Evolutionary conservation across 2,888 invertebrate species (phyloP).

Genomic region (Drosophila demipolita): DNA sequence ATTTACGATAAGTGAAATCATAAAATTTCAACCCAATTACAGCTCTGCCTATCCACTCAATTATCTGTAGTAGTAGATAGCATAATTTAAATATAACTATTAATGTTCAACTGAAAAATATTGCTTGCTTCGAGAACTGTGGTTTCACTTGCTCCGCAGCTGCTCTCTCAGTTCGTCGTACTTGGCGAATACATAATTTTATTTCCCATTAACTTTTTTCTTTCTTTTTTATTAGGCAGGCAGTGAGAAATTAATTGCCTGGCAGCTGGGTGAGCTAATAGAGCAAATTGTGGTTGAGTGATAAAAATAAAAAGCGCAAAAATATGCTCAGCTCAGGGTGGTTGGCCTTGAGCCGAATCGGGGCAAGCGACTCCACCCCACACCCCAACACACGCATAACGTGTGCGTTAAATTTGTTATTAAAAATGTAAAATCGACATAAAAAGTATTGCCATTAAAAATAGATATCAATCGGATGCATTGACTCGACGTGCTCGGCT

Average conservation of each 20-base stretch:
- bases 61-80: conserved; percentile 28
- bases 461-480: conserved; percentile 55
- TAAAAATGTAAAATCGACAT: conserved; percentile 7
- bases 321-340: conserved; percentile 42
- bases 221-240: conserved; percentile 27
- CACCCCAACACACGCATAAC: conserved; percentile 54
- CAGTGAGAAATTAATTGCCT: conserved; percentile 65
- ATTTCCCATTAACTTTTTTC: conserved; percentile 22
- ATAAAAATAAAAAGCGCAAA: conserved; percentile 20
- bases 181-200: conserved; percentile 71
- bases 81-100: conserved; percentile 47
- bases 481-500: conserved; percentile 37
- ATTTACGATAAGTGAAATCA: conserved; percentile 37
- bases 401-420: conserved; percentile 53
- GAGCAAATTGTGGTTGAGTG: conserved; percentile 64
- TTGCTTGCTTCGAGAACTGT: conserved; percentile 54
- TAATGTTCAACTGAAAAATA: conserved; percentile 9
- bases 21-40: background rate
- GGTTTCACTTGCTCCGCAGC: conserved; percentile 24
- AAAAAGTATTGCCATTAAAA: conserved; percentile 44
- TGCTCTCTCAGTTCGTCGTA: conserved; percentile 38
- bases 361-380: conserved; percentile 31
- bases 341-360: conserved; percentile 48
- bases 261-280: conserved; percentile 68
- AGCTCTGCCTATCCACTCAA: conserved; percentile 14